Evolutionary conservation across 2,113 vertebrate genomes (phyloP), one percentile per base, ranked within the genome.

Genomic region (Xenopus borealis): DNA sequence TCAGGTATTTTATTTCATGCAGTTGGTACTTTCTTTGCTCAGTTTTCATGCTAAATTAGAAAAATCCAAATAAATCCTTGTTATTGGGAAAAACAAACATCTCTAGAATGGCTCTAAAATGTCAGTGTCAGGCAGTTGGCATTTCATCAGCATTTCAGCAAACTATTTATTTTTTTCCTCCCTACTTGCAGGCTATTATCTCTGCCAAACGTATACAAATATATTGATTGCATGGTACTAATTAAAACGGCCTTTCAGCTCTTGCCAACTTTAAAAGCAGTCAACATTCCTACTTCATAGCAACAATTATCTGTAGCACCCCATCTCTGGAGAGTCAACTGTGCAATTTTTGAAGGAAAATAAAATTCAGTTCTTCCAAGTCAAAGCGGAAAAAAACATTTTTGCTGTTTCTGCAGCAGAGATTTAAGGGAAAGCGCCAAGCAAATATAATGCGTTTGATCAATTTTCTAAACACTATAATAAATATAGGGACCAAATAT

Each of bases 81-180:
- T 69, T 68, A 63, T 69, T 69, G 66, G 18, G 62, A 76, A 69
- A 52, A 76, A 45, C 46, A 61, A 66, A 33, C 27, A 23, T 66
- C 59, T 44, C 62, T 67, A 55, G 58, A 76, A 63, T 55, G 46
- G 13, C 16, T 52, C 72, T 69, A 27, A 69, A 76, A 76, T 76
- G 73, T 76, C 73, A 76, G 46, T 53, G 46, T 63, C 52, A 69
- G 53, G 46, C 46, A 69, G 58, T 62, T 76, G 73, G 69, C 73
- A 76, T 69, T 69, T 76, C 30, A 69, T 53, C 47, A 63, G 58
- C n/a, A 69, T 20, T 64, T 69, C 62, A 20, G 33, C 27, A 46
- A 53, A 76, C 47, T 46, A 58, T 23, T 63, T 72, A 9, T 11
- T 50, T 64, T 47, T 64, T 40, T 40, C 7, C 5, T 27, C 33